These are phyloP conservation scores for Globodera ellingtonae DNA, from an alignment of 1,140 invertebrate genomes.

Conservation along the genomic window DNA sequence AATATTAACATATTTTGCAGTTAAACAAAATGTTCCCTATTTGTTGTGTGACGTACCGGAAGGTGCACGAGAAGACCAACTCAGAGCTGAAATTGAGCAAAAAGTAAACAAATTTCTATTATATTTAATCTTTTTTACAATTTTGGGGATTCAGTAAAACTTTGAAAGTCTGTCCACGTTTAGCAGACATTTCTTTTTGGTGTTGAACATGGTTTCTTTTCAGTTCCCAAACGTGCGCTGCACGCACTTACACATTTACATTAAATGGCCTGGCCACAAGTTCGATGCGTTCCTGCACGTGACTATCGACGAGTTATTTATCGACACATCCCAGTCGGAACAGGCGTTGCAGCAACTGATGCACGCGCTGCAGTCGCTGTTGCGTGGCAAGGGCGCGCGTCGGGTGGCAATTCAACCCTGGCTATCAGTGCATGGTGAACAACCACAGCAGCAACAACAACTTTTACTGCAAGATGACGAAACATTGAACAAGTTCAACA, in stretches of 20 bases:
- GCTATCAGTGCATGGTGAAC: not conserved
- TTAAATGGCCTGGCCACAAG: constrained; percentile 15
- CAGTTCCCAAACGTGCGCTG: constrained; percentile 28
- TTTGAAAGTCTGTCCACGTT: not conserved
- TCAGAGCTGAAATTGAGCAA: constrained; percentile 32
- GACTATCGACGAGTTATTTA: not conserved
- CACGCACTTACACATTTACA: constrained; percentile 29
- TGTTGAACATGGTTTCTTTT: constrained; percentile 10
- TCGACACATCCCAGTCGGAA: not conserved
- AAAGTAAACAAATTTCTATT: constrained; percentile 20
- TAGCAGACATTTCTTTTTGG: not conserved
- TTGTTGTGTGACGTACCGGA: constrained; percentile 30
- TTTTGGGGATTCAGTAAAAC: not conserved
- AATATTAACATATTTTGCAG: constrained; percentile 16
- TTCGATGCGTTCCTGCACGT: constrained; percentile 1
- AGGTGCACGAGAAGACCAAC: constrained; percentile 19
- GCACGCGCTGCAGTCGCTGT: not conserved
- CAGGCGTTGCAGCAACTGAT: not conserved
- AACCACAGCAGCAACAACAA: not conserved
- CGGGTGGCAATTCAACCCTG: not conserved
- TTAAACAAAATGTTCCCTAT: constrained; percentile 20
- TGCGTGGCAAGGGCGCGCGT: not conserved
- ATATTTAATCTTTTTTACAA: too few species aligned
- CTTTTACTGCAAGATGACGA: too few species aligned
- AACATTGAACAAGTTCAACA: not conserved